Evolutionary conservation across 2,113 vertebrate genomes (phyloP), one percentile per base, ranked within the genome.

Genomic region (Protomyctophum bolini): DNA sequence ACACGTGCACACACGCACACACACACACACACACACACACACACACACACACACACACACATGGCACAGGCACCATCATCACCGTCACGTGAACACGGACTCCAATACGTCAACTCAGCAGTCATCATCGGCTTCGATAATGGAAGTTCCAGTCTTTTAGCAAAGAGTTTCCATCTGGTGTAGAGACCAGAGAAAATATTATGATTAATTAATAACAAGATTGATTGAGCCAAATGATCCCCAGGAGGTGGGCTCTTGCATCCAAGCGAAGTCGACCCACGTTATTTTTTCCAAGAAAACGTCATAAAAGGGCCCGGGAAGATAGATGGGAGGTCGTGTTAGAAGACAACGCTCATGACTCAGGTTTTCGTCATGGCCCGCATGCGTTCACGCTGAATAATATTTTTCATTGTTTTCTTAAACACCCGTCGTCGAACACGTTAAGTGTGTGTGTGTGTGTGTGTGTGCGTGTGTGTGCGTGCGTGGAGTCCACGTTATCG

Each of bases 121-220:
- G 72, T 73, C 70, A 47, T 76, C 72, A 81, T 41, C 33, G 33
- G 33, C 5, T 87, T 54, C 76, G 72, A 85, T 87, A 87, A 86
- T 84, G 72, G 83, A 88, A 77, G 82, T 83, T 86, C 79, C 82
- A 78, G 80, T 59, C 46, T 63, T 41, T 41, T 9, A 21, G 73
- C 56, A 62, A 79, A 86, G 63, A 63, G 73, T 54, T 86, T 86
- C 79, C 81, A 83, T 83, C 77, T 86, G 33, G 33, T 41, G 81
- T 76, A 75, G 76, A 77, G 63, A 82, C 66, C 68, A 74, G 75
- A 80, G 83, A 86, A 88, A 87, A 86, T 81, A 82, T 83, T 84
- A 58, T 89, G 84, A 92, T 91, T 89, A 88, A 91, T 87, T 89
- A 87, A 88, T 76, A 80, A 79, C 69, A 65, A 61, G 83, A 86